A percentile compares a stretch with the other conserved stretches of the same genome.
phyloP scores from a whole-genome alignment of 2,113 vertebrate species.

The Argyrosomus japonicus region DNA sequence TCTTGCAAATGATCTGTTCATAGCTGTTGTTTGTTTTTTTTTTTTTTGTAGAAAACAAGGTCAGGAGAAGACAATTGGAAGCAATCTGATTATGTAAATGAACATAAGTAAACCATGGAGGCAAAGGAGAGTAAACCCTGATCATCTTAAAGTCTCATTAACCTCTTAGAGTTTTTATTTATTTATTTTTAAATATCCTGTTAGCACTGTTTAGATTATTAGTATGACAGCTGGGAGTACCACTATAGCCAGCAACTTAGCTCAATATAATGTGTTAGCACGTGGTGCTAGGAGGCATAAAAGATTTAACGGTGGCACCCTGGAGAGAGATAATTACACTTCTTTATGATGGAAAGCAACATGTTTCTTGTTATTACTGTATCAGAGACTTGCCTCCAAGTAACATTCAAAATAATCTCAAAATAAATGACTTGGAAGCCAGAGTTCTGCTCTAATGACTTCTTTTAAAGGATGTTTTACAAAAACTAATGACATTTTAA shows the following conservation, averaged over 20 bases:
- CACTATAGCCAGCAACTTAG: not conserved
- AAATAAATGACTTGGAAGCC: not conserved
- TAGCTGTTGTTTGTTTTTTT: no score
- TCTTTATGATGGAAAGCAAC: slow-evolving; percentile 5
- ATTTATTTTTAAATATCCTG: no score
- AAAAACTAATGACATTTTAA: not conserved
- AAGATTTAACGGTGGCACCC: not conserved
- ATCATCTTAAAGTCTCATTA: not conserved
- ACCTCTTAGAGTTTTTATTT: not conserved
- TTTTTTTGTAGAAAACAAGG: no score
- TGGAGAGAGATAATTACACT: slow-evolving; percentile 8
- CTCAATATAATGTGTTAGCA: slow-evolving; percentile 1
- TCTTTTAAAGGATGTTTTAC: not conserved
- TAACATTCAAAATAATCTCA: not conserved
- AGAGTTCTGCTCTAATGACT: not conserved
- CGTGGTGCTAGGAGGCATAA: not conserved
- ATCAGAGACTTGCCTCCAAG: not conserved
- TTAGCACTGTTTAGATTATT: not conserved
- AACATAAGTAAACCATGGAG: not conserved
- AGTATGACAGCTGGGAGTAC: not conserved
- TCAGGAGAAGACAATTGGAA: not conserved
- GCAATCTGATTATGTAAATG: not conserved
- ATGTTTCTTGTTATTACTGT: not conserved
- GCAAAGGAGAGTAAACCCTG: not conserved
- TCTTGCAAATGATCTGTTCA: no score